A percentile compares a stretch with the other conserved stretches of the same genome.
phyloP scores from a whole-genome alignment of 2,797 vertebrate genomes.

The Ptychobarbus kaznakovi region DNA sequence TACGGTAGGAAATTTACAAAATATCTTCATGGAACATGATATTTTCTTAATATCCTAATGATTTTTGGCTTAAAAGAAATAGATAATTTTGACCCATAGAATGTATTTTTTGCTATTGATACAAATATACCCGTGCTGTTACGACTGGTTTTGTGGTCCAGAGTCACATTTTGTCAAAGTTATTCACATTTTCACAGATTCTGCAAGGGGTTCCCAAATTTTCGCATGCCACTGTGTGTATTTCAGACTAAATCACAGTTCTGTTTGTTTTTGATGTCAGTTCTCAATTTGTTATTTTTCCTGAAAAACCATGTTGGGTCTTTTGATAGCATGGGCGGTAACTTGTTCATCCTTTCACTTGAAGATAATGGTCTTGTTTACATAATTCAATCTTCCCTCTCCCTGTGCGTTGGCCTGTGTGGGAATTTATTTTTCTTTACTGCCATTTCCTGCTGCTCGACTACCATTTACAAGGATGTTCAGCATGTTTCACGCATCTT shows the following conservation, averaged over 20 bases:
- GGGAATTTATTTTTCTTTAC: constrained; percentile 24
- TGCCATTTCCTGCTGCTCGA: constrained; percentile 22
- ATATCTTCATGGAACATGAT: too few relatives aligned
- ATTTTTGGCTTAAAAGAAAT: too few relatives aligned
- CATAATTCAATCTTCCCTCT: constrained; percentile 28
- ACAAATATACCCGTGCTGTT: too few relatives aligned
- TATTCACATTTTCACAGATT: too few relatives aligned
- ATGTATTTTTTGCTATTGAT: too few relatives aligned
- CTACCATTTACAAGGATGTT: constrained; percentile 28
- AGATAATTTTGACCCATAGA: too few relatives aligned
- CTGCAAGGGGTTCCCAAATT: too few relatives aligned
- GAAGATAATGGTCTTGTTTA: constrained; percentile 54
- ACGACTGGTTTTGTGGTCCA: too few relatives aligned
- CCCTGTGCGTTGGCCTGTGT: constrained; percentile 1
- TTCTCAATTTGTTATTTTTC: neutral
- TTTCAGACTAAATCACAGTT: neutral
- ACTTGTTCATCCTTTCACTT: constrained; percentile 40
- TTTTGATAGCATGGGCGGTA: constrained; percentile 14
- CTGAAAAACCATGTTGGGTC: neutral
- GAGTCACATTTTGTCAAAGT: too few relatives aligned
- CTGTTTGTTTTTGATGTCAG: neutral
- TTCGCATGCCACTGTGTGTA: neutral
- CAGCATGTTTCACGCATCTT: constrained; percentile 26
- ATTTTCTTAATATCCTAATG: too few relatives aligned
- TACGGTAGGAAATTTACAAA: too few relatives aligned